Base-by-base conservation (phyloP, 2,797 vertebrate species). In the Cyclura pinguis region DNA sequence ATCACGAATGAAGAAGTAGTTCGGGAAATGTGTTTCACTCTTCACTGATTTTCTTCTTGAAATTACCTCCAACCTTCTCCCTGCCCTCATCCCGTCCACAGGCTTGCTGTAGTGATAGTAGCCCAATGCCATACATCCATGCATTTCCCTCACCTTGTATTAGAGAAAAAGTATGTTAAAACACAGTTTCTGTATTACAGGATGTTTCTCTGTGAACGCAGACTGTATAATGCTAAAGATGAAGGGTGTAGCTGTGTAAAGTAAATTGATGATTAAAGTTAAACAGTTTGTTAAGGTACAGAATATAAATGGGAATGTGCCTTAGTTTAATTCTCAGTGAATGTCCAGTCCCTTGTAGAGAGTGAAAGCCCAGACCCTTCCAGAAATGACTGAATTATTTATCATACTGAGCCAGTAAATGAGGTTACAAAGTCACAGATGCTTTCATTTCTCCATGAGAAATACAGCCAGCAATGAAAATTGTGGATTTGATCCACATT, bases 381-480 rank as follows among this genome's bases (percentile, higher is more conserved):
- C 74, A 18, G 10, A 91, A 92, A 86, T 42, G 12, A 1, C 85
- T 93, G 89, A 94, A 94, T 95, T 93, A 95, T 93, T 94, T 85
- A 94, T 95, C 42, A 38, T 42, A 82, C 64, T 85, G 84, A 94
- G 76, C 78, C 78, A 90, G 55, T 92, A 92, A 94, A 93, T 91
- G 92, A 93, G 83, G 87, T 92, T 94, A 92, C 0, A 10, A 82
- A 92, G 92, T 69, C 85, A 94, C 0, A 0, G 38, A 82, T 91
- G 59, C 90, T 84, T 84, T 94, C 22, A 27, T 77, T 89, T 16
- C 91, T 88, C 77, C 38, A 69, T 55, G 47, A 90, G 73, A 91
- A 90, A 27, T 20, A 88, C 72, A 89, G 59, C 42, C 82, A 90
- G 86, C 74, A 88, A 8, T 84, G 69, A 38, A 72, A 91, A 73